Evolutionary conservation across 2,797 vertebrate species (phyloP), one percentile per base, ranked within the genome.

Genomic region (Sebastes diploproa): DNA sequence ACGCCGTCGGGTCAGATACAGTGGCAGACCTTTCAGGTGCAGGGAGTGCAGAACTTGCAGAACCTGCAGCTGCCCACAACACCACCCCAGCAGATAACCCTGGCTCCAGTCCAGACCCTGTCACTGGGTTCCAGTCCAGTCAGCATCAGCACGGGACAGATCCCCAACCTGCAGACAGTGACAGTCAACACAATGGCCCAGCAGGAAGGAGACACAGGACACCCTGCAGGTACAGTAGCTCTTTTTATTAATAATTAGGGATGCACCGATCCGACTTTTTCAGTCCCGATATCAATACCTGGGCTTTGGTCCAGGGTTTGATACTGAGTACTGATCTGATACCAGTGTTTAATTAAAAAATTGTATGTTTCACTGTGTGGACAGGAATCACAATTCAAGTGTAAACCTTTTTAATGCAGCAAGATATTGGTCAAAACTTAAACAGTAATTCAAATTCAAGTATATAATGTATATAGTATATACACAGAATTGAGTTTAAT

Each of bases 21-120:
- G 90, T 99, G 98, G 98, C 98, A 99, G 92, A 99, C 98, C 52
- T 99, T 99, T 95, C 98, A 99, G 96, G 98, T 99, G 89, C 98
- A 99, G 92, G 98, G 98, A 71, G 98, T 99, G 72, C 98, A 99
- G 93, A 99, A 98, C 91, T 97, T 99, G 88, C 98, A 99, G 94
- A 99, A 99, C 92, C 96, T 99, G 81, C 98, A 99, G 95, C 97
- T 99, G 93, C 98, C 98, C 87, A 97, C 97, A 88, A 96, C 97
- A 36, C 96, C 97, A 71, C 94, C 98, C 81, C 98, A 99, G 90
- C 98, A 99, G 93, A 99, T 99, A 91, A 99, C 98, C 54, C 94
- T 99, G 91, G 98, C 98, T 46, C 98, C 98, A 50, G 96, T 99
- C 90, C 98, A 99, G 93, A 98, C 98, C 27, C 96, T 99, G 87